Percentiles rank a stretch among this genome's conserved stretches.
Conservation (phyloP, 2,113 vertebrate genomes). For the Scytalopus superciliaris region DNA sequence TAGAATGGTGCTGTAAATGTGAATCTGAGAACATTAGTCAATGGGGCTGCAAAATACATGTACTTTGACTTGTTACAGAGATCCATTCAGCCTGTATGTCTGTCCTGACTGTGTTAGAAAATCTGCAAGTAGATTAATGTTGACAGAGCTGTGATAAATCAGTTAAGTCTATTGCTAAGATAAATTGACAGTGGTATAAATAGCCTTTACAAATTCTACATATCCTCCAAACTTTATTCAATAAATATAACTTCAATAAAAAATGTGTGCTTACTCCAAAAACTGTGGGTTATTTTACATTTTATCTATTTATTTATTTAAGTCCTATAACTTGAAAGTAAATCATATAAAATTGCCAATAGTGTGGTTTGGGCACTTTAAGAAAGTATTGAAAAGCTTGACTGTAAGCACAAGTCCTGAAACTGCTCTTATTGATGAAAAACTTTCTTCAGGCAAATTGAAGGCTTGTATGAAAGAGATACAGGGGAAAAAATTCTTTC, state of each 20-base stretch:
- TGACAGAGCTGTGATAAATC: slow-evolving; percentile 64
- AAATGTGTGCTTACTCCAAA: neutral
- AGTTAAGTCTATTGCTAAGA: slow-evolving; percentile 33
- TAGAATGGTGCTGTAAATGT: neutral
- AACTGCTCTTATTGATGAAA: neutral
- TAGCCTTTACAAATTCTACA: slow-evolving; percentile 40
- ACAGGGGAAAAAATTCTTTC: neutral
- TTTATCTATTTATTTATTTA: neutral
- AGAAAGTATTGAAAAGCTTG: neutral
- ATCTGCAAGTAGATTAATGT: slow-evolving; percentile 14
- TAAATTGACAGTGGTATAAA: slow-evolving; percentile 56
- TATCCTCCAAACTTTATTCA: neutral
- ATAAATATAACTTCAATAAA: slow-evolving; percentile 23
- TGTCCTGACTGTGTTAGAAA: slow-evolving; percentile 17
- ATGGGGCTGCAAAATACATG: neutral
- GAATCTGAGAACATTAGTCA: slow-evolving; percentile 1
- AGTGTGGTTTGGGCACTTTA: neutral
- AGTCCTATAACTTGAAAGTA: neutral
- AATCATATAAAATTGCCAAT: neutral
- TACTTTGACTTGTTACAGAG: slow-evolving; percentile 2
- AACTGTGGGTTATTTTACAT: neutral
- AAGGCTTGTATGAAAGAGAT: neutral
- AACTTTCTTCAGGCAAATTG: neutral
- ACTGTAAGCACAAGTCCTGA: neutral
- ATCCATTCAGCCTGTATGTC: neutral